Conservation (phyloP, 2,113 vertebrate species). For the Notechis scutatus region DNA sequence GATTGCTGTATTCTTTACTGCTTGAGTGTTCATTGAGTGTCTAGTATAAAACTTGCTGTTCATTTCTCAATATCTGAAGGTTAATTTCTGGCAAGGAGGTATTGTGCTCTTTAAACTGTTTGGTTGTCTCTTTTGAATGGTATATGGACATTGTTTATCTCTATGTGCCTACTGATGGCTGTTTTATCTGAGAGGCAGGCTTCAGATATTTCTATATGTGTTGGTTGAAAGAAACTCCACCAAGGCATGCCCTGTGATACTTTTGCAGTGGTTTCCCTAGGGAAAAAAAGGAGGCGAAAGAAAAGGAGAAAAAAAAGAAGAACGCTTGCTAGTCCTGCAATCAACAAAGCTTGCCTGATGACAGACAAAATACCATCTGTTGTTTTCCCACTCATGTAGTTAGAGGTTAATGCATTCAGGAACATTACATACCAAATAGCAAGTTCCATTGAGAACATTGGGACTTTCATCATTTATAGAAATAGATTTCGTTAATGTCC, state of each 20-base stretch:
- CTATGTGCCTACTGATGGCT: not conserved
- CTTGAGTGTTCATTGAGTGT: not conserved
- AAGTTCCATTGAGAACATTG: slow-evolving; percentile 35
- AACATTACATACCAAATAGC: slow-evolving; percentile 61
- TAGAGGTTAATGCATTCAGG: slow-evolving; percentile 63
- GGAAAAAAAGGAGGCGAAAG: not conserved
- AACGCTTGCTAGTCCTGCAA: slow-evolving; percentile 51
- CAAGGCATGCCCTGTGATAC: not conserved
- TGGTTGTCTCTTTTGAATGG: not conserved
- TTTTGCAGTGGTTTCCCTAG: not conserved
- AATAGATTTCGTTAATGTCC: not conserved
- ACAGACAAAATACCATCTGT: slow-evolving; percentile 62
- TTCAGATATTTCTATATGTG: not conserved
- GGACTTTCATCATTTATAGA: slow-evolving; percentile 32
- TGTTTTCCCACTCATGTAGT: slow-evolving; percentile 44
- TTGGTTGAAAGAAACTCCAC: not conserved
- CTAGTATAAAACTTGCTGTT: not conserved
- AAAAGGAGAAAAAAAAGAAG: slow-evolving; percentile 26
- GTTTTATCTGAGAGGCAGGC: not conserved
- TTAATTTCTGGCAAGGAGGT: not conserved
- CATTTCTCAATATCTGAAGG: not conserved
- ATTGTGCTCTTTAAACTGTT: not conserved
- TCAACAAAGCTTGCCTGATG: slow-evolving; percentile 58
- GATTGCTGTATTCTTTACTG: not conserved
- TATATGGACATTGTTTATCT: not conserved